Evolutionary conservation across 92 coral and sea anemone species (phyloP).

Genomic region (Plumapathes pennacea): DNA sequence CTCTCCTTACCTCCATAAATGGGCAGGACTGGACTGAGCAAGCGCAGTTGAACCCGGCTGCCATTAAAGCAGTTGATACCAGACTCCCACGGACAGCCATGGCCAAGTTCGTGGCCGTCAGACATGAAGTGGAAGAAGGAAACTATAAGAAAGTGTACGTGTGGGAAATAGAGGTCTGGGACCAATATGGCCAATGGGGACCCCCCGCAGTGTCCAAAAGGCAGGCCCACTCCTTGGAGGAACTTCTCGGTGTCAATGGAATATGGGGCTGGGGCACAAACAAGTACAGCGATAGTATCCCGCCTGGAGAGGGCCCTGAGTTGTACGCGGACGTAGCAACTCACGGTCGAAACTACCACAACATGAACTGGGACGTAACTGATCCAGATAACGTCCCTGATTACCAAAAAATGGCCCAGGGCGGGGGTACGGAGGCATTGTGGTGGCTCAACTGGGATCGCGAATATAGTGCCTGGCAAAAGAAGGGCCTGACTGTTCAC

Average conservation of each 20-base stretch:
- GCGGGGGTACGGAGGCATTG: slow-evolving; percentile 16
- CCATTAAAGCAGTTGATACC: background rate
- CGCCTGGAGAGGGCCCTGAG: background rate
- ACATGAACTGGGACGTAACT: slow-evolving; percentile 7
- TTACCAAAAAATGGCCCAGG: slow-evolving; percentile 21
- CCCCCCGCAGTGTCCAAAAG: background rate
- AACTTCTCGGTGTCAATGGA: slow-evolving; percentile 9
- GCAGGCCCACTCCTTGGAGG: background rate
- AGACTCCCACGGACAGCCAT: background rate
- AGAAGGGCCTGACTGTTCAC: slow-evolving; percentile 1
- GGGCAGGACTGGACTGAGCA: slow-evolving; percentile 4
- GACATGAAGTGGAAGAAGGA: slow-evolving; percentile 2
- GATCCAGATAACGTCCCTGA: slow-evolving; percentile 21
- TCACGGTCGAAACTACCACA: slow-evolving; percentile 22
- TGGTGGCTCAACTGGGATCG: slow-evolving; percentile 29
- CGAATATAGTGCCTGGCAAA: slow-evolving; percentile 12
- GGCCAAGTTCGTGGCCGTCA: slow-evolving; percentile 8
- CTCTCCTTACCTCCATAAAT: slow-evolving; percentile 8
- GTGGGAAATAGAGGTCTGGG: slow-evolving; percentile 7
- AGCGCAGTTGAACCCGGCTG: slow-evolving; percentile 5
- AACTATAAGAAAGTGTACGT: slow-evolving; percentile 8
- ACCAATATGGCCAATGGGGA: slow-evolving; percentile 8
- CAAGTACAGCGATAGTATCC: slow-evolving; percentile 2
- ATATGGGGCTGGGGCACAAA: slow-evolving; percentile 18
- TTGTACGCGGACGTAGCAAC: background rate